Evolutionary conservation across 2,113 vertebrate genomes (phyloP).

Genomic region (Damaliscus lunatus): DNA sequence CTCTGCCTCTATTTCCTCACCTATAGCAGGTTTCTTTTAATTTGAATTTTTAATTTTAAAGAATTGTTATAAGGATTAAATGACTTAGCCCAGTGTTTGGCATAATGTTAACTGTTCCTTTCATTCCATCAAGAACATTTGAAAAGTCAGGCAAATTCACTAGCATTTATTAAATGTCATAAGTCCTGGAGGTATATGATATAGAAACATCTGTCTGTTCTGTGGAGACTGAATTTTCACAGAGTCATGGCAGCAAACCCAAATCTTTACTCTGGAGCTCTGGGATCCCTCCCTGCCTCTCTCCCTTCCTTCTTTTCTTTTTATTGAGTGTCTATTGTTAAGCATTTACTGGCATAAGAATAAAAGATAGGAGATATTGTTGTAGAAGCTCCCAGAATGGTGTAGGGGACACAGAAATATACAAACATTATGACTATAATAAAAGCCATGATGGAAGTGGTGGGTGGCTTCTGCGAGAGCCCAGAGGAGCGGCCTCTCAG

Average conservation of each 20-base stretch:
- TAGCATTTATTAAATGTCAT: background rate
- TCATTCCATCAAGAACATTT: background rate
- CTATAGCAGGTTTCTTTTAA: background rate
- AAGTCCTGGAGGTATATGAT: background rate
- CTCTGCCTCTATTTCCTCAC: background rate
- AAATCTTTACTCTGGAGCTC: background rate
- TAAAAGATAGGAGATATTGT: background rate
- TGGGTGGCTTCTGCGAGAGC: background rate
- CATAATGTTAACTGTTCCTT: background rate
- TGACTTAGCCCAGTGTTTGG: background rate
- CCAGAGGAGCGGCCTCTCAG: background rate
- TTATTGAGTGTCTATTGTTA: background rate
- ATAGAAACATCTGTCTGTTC: background rate
- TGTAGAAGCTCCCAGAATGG: background rate
- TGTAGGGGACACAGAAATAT: background rate
- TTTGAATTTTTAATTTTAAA: background rate
- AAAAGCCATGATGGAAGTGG: background rate
- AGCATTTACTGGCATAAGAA: background rate
- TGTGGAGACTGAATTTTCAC: constrained; percentile 1
- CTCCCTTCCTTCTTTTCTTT: background rate
- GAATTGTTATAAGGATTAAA: background rate
- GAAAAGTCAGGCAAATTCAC: background rate
- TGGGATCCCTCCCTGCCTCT: background rate
- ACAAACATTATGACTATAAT: background rate
- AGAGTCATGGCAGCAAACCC: background rate